phyloP scores from a whole-genome alignment of 2,113 vertebrate species.

The Mus spicilegus region DNA sequence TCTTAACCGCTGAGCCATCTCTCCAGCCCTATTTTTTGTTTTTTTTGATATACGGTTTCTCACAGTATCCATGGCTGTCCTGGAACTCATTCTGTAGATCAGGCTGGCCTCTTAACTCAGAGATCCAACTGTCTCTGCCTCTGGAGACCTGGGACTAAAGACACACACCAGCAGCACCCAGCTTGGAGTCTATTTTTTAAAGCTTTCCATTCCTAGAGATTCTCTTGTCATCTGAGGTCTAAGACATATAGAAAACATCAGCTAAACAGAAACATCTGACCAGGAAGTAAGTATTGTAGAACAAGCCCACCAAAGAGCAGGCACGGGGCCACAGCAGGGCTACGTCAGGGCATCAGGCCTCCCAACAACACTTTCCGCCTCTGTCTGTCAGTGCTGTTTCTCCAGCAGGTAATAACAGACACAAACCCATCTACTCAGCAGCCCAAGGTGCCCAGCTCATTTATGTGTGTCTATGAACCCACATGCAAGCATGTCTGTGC shows the following conservation, averaged over 20 bases:
- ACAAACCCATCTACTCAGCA: background rate
- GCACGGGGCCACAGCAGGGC: accelerated
- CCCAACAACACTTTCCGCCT: background rate
- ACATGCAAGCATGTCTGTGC: background rate
- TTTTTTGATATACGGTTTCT: background rate
- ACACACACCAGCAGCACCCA: accelerated
- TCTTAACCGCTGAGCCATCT: no score
- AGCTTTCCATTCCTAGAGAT: background rate
- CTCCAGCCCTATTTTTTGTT: no score
- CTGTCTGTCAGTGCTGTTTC: no score
- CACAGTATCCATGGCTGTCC: background rate
- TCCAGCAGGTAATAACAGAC: accelerated
- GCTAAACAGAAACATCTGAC: background rate
- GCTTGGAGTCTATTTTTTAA: background rate
- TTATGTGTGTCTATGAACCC: background rate
- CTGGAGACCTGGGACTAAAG: background rate
- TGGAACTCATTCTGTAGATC: background rate
- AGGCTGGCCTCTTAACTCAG: background rate
- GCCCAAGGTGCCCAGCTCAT: background rate
- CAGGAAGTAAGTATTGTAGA: background rate
- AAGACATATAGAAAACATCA: background rate
- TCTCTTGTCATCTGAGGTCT: background rate
- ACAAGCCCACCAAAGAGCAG: no score
- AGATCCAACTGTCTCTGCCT: background rate
- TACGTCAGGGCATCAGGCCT: background rate